Conservation (phyloP, 2,113 vertebrate species). For the Pipra filicauda region DNA sequence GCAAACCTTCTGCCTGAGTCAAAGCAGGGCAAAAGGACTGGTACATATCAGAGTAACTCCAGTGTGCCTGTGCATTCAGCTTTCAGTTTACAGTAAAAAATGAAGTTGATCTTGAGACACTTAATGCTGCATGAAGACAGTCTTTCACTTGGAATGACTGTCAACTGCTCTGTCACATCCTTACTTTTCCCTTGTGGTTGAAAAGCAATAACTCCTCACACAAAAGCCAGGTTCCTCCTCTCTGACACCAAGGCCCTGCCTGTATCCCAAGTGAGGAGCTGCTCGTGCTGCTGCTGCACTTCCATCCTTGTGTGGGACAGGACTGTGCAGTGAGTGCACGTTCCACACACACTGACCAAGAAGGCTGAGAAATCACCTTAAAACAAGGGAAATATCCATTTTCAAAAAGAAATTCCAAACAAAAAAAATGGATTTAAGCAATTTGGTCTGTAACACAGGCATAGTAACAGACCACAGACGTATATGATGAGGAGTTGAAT, state of each 20-base stretch:
- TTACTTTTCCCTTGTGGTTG: neutral
- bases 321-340: rapidly evolving
- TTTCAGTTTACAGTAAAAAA: neutral
- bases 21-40: neutral
- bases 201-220: neutral
- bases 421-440: neutral
- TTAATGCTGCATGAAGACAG: neutral
- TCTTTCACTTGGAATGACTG: neutral
- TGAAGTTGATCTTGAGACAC: neutral
- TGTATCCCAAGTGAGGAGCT: neutral
- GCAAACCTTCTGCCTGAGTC: neutral
- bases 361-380: neutral
- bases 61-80: rapidly evolving
- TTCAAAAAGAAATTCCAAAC: neutral
- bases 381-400: neutral
- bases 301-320: neutral
- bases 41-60: neutral
- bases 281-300: neutral
- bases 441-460: neutral
- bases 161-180: neutral
- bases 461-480: neutral
- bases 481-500: neutral
- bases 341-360: neutral
- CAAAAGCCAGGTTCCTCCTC: neutral
- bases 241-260: neutral